Evolutionary conservation across 2,797 vertebrate species (phyloP).

Genomic region (Scarus forsteni): DNA sequence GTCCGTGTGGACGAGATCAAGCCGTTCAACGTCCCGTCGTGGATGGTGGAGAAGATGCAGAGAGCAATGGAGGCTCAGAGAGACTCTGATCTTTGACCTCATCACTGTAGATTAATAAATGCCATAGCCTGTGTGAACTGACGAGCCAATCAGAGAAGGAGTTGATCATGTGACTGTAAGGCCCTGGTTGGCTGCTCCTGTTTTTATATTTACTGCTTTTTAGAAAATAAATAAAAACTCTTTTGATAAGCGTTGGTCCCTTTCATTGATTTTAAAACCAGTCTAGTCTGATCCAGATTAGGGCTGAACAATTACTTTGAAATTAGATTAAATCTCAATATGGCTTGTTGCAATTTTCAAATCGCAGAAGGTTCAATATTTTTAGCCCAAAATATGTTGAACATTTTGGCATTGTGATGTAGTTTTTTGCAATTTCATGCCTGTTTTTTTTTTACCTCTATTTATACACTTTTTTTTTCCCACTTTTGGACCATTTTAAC

Average conservation of each 20-base stretch:
- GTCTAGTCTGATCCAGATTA: not conserved
- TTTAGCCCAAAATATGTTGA: too few species aligned
- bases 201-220: slow-evolving; percentile 18
- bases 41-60: slow-evolving; percentile 97
- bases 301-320: too few species aligned
- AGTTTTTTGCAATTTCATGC: too few species aligned
- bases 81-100: slow-evolving; percentile 48
- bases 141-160: not conserved
- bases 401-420: too few species aligned
- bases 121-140: not conserved
- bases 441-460: too few species aligned
- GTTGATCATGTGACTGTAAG: slow-evolving; percentile 12
- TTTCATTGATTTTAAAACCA: not conserved
- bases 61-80: slow-evolving; percentile 92
- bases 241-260: not conserved
- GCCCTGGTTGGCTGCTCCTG: slow-evolving; percentile 5
- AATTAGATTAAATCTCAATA: too few species aligned
- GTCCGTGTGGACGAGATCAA: slow-evolving; percentile 93
- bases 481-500: too few species aligned
- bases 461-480: too few species aligned
- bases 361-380: too few species aligned
- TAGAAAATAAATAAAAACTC: slow-evolving; percentile 18
- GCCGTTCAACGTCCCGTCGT: slow-evolving; percentile 89
- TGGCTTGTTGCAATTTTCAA: too few species aligned
- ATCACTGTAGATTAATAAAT: not conserved